Evolutionary conservation across 2,888 invertebrate species (phyloP), one percentile per base, ranked within the genome.

Genomic region (Leptothorax acervorum): DNA sequence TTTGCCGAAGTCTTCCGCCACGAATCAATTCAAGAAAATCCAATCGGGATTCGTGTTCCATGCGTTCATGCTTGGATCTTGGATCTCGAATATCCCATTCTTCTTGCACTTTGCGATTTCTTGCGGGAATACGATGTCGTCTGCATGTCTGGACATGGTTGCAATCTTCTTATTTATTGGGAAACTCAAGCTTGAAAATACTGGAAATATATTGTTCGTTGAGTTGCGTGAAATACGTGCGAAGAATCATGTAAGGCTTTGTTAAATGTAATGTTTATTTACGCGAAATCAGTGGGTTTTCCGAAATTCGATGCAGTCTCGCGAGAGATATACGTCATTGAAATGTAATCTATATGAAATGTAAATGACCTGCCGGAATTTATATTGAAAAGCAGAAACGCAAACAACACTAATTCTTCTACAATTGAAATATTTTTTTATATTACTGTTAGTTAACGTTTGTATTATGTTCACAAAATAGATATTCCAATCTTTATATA

Each of bases 11-110:
- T 74, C 45, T 81, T 35, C 74, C 48, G 42, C 48, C 35, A 71
- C 57, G 74, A 81, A 73, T 81, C 79, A 81, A 74, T 81, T 35
- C 79, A 39, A 81, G 74, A 48, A 70, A 73, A 73, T 81, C 31
- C 79, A 81, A 81, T 81, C 39, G 35, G 60, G 48, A 55, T 73
- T 60, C 60, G 73, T 74, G 74, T 42, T 45, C 28, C 71, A 23
- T 70, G 48, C 60, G 74, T 60, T 73, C 48, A 60, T 35, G 60
- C 48, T 73, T 28, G 60, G 35, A 79, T 79, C 48, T 73, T 28
- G 60, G 35, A 79, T 79, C 57, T 79, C 74, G 23, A 35, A 81
- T 73, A 79, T 73, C 48, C 3, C 5, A 51, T 73, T 81, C 60
- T 81, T 73, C 53, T 45, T 42, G 28, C 28, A 48, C 70, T 57